These are phyloP conservation scores for Norana najaformis DNA, from an alignment of 2,888 invertebrate species.

Conservation along the genomic window DNA sequence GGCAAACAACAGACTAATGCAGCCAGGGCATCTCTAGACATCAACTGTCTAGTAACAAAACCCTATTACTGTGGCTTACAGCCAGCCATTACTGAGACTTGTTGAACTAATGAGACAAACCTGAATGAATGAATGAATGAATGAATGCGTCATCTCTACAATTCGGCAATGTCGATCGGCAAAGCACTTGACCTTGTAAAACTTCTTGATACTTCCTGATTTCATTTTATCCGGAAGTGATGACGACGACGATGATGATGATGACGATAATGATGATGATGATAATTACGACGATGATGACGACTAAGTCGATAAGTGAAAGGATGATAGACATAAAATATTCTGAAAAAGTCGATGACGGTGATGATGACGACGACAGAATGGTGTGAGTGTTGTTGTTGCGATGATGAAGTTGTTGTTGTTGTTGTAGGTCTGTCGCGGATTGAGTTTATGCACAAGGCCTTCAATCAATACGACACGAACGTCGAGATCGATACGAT, in stretches of 20 bases:
- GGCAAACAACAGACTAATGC: no score
- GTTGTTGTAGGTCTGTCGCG: constrained; percentile 19
- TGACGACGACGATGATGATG: no score
- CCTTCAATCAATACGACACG: constrained; percentile 26
- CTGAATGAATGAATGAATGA: background rate
- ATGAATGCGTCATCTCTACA: background rate
- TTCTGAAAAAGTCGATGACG: background rate
- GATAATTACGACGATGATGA: background rate
- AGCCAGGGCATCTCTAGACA: no score
- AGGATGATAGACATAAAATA: background rate
- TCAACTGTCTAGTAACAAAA: no score
- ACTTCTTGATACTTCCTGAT: no score
- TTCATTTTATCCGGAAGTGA: no score
- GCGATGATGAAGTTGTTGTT: background rate
- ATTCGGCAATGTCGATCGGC: background rate
- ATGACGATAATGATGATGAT: background rate
- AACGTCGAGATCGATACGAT: constrained; percentile 27
- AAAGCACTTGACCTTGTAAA: no score
- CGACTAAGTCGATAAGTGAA: background rate
- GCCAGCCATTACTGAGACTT: no score
- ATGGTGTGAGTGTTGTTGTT: no score
- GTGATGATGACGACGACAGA: background rate
- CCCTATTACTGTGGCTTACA: no score
- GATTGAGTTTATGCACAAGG: constrained; percentile 27
- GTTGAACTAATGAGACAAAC: no score